Conservation (phyloP, 1,140 invertebrate species). For the Streblospio benedicti region DNA sequence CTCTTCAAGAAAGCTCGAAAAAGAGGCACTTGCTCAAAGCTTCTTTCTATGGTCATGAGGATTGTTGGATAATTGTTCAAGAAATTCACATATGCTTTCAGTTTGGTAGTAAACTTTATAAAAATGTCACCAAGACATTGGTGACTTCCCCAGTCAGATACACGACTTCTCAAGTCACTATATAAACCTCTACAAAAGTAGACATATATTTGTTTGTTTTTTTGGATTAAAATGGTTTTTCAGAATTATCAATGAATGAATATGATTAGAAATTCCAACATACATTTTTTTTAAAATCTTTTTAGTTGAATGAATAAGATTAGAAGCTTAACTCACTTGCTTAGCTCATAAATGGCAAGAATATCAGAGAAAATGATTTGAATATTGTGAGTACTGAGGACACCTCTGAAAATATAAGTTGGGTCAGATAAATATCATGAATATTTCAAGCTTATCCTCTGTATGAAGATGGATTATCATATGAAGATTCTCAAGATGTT, state of each 20-base stretch:
- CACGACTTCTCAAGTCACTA: conserved; percentile 31
- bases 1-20: conserved; percentile 37
- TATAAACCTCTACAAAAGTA: conserved; percentile 27
- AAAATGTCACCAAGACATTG: conserved; percentile 42
- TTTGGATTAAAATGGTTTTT: not conserved
- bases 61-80: conserved; percentile 40
- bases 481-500: no score
- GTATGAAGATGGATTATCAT: no score
- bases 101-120: conserved; percentile 32
- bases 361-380: conserved; percentile 37
- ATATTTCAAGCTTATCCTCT: no score
- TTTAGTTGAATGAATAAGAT: not conserved
- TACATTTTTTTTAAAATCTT: no score
- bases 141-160: conserved; percentile 31
- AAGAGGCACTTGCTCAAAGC: conserved; percentile 31
- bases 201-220: not conserved
- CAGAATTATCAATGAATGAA: not conserved
- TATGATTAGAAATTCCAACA: not conserved
- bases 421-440: no score
- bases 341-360: conserved; percentile 29
- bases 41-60: conserved; percentile 33
- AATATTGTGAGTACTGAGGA: conserved; percentile 31
- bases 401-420: conserved; percentile 29
- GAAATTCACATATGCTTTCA: conserved; percentile 40
- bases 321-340: conserved; percentile 23